Evolutionary conservation across 2,888 invertebrate genomes (phyloP), one percentile per base, ranked within the genome.

Genomic region (Cosmia pyralina): DNA sequence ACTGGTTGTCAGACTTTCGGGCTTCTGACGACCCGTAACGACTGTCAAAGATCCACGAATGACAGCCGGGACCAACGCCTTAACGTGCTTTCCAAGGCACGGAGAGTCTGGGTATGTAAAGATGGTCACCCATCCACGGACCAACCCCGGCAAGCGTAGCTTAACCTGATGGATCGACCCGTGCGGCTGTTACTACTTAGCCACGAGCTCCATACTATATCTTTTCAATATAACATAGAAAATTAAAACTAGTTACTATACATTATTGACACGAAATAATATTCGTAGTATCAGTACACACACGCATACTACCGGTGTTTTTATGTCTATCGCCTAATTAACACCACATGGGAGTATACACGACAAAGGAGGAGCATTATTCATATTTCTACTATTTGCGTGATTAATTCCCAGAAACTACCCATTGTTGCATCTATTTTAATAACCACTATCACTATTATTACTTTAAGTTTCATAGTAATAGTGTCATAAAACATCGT

Each of bases 301-400:
- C 69, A 57, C 57, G 79, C 52, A n/a, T 68, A 66, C 75, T 81
- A 79, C 83, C 82, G 85, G 83, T 88, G 89, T 90, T 92, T 89
- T 92, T 91, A 84, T 89, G 81, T 75, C 81, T 72, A 79, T 76
- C 78, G 79, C 84, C 91, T 94, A 94, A 95, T 95, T 93, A 95
- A 91, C 87, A 82, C 88, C 95, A 95, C 92, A 92, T 95, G 95
- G 88, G 87, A 88, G 90, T 90, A 88, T 89, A 92, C 92, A 91
- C 79, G 88, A 88, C 84, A 87, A 78, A 90, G 92, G 91, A 88
- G 90, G 82, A 90, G 19, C 75, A 90, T 91, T 87, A 88, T 85
- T 92, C 91, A 93, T 91, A 89, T 84, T 85, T 84, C 79, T 69
- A 65, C 87, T 90, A 89, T 89, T 88, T 86, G 75, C 78, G 83